These are phyloP conservation scores for Idaea dimidiata DNA, from an alignment of 2,888 invertebrate genomes.

Conservation along the genomic window DNA sequence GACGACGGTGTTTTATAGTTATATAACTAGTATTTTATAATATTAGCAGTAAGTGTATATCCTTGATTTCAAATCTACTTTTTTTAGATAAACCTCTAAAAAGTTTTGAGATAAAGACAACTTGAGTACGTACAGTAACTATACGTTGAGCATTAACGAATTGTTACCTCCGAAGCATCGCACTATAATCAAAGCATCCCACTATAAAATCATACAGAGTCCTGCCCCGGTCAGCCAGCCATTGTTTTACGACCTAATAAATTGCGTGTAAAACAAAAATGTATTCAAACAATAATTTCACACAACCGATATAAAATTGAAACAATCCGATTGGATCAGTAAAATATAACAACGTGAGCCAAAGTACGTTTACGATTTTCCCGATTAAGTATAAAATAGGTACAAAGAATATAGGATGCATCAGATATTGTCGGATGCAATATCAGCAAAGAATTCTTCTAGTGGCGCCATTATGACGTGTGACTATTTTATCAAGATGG, in stretches of 20 bases:
- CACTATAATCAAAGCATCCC: too few relatives aligned
- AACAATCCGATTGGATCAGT: conserved; percentile 4
- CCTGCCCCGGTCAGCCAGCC: not conserved
- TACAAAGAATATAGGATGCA: not conserved
- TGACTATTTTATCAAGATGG: conserved; percentile 41
- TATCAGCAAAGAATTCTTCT: not conserved
- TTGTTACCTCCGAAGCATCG: too few relatives aligned
- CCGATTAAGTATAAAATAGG: not conserved
- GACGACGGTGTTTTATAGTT: too few relatives aligned
- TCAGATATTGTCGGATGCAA: not conserved
- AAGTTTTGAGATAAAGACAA: too few relatives aligned
- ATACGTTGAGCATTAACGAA: too few relatives aligned
- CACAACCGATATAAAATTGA: conserved; percentile 8
- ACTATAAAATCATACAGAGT: not conserved
- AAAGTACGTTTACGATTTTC: conserved; percentile 4
- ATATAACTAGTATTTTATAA: too few relatives aligned
- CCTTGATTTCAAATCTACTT: too few relatives aligned
- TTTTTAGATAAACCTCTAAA: too few relatives aligned
- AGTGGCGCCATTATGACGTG: conserved; percentile 34
- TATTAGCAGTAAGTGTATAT: too few relatives aligned
- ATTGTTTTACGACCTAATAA: not conserved
- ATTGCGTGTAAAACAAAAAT: conserved; percentile 1
- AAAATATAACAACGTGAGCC: conserved; percentile 9
- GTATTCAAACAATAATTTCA: conserved; percentile 8
- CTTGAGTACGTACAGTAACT: too few relatives aligned